These are phyloP conservation scores for Propithecus coquereli DNA, from an alignment of 2,113 vertebrate genomes.

Conservation along the genomic window DNA sequence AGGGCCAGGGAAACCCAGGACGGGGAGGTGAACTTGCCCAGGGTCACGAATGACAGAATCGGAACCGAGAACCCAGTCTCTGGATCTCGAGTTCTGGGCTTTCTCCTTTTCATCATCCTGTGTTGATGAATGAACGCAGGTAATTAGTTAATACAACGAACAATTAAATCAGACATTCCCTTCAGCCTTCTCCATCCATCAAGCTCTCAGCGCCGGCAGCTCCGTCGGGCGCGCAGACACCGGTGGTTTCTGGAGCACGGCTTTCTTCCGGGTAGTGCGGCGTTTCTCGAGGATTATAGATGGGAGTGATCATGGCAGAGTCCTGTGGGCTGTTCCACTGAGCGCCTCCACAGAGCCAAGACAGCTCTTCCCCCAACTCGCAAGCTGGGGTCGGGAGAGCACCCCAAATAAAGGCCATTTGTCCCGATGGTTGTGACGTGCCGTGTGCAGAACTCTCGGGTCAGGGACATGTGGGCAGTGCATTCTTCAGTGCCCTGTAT, in stretches of 20 bases:
- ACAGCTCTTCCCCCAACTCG: background rate
- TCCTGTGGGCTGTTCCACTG: background rate
- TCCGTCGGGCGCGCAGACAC: background rate
- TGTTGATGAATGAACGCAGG: slow-evolving; percentile 4
- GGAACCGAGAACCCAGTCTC: background rate
- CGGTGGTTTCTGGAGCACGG: background rate
- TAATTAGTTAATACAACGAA: slow-evolving; percentile 53
- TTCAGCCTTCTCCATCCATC: slow-evolving; percentile 52
- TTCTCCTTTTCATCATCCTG: no score
- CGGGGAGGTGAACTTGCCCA: background rate
- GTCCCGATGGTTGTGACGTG: background rate
- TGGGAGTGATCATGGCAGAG: background rate
- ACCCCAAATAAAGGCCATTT: background rate
- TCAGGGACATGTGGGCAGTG: accelerated
- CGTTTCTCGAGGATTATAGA: slow-evolving; percentile 53
- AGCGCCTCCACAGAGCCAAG: background rate
- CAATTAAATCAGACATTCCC: slow-evolving; percentile 50
- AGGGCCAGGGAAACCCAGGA: background rate
- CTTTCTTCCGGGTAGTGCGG: background rate
- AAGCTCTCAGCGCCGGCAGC: slow-evolving; percentile 9
- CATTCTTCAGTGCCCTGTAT: accelerated
- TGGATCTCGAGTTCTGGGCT: background rate
- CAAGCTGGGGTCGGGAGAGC: background rate
- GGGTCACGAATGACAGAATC: background rate
- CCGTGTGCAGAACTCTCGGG: background rate